Conservation (phyloP, 2,797 vertebrate species). For the Enteromius anoplus region DNA sequence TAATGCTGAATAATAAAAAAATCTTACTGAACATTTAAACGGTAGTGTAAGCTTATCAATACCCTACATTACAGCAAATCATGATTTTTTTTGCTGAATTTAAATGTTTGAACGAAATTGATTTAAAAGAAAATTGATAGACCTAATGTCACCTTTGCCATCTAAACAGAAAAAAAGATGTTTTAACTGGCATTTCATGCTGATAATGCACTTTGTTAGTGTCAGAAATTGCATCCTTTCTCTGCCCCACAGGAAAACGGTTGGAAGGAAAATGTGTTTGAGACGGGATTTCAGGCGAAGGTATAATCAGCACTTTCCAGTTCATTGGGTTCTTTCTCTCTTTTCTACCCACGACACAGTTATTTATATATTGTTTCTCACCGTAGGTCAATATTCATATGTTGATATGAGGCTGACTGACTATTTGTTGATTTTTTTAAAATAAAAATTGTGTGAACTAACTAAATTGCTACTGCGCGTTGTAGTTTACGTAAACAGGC, state of each 20-base stretch:
- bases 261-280: slow-evolving; percentile 93
- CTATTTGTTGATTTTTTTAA: slow-evolving; percentile 11
- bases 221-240: slow-evolving; percentile 42
- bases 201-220: slow-evolving; percentile 18
- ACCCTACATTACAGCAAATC: neutral
- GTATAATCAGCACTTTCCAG: slow-evolving; percentile 69
- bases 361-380: slow-evolving; percentile 16
- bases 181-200: slow-evolving; percentile 25
- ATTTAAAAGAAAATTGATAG: neutral
- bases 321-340: slow-evolving; percentile 37
- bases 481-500: slow-evolving; percentile 48
- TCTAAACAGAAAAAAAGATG: neutral
- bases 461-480: slow-evolving; percentile 23
- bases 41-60: neutral
- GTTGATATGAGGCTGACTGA: slow-evolving; percentile 21
- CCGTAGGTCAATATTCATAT: slow-evolving; percentile 21
- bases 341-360: neutral
- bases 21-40: neutral
- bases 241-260: slow-evolving; percentile 84
- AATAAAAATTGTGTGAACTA: slow-evolving; percentile 10
- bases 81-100: neutral
- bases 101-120: neutral
- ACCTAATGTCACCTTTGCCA: neutral
- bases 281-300: slow-evolving; percentile 94
- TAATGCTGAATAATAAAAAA: neutral